Evolutionary conservation across 2,888 invertebrate genomes (phyloP).

Genomic region (Meloe dianella): DNA sequence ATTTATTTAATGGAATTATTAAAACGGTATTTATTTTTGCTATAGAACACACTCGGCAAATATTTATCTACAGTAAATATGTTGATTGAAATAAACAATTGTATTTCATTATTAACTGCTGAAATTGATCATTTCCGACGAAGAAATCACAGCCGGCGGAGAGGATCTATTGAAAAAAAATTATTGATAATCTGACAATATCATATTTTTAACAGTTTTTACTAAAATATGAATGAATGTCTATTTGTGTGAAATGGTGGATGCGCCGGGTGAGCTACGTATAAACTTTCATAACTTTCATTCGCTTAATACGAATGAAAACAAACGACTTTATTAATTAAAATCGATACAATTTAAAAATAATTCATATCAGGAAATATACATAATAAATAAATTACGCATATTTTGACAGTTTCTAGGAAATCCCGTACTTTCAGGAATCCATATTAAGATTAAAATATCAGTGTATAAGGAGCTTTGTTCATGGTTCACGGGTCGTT

Average conservation of each 20-base stretch:
- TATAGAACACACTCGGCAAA: not conserved
- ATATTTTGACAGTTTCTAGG: not conserved
- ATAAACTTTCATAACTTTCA: not conserved
- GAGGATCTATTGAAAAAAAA: too few species aligned
- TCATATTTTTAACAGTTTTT: too few species aligned
- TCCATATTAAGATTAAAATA: constrained; percentile 4
- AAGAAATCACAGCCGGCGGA: too few species aligned
- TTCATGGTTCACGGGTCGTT: constrained; percentile 7
- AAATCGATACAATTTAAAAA: too few species aligned
- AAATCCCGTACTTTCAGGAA: not conserved
- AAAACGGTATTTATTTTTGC: not conserved
- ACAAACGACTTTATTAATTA: too few species aligned
- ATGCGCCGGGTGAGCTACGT: not conserved
- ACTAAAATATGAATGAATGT: too few species aligned
- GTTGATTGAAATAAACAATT: not conserved
- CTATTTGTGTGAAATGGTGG: constrained; percentile 3
- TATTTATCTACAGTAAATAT: not conserved
- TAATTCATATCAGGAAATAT: not conserved
- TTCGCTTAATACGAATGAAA: too few species aligned
- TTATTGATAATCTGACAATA: too few species aligned
- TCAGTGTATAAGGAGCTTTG: constrained; percentile 8
- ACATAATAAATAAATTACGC: not conserved
- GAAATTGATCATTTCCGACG: too few species aligned
- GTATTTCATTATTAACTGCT: not conserved
- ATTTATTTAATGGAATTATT: not conserved